These are phyloP conservation scores for Coracopsis vasa DNA, from an alignment of 2,113 vertebrate genomes.

Conservation along the genomic window DNA sequence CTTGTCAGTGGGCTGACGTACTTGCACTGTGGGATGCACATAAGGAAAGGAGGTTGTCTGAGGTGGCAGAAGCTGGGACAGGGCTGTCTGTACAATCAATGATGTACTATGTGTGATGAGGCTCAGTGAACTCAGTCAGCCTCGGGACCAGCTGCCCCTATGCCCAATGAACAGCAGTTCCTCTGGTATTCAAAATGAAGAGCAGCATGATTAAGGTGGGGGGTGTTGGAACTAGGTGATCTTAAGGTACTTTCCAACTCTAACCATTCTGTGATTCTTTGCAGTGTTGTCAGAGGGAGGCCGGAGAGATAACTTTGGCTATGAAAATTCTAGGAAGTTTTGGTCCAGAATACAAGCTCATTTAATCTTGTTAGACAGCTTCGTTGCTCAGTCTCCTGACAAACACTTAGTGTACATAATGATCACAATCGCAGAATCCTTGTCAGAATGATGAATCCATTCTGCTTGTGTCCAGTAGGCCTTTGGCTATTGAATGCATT, in stretches of 20 bases:
- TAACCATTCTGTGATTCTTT: background rate
- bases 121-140: rapidly evolving
- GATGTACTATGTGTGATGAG: rapidly evolving
- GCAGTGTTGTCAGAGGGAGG: background rate
- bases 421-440: background rate
- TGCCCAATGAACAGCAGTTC: background rate
- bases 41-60: background rate
- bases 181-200: background rate
- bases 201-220: background rate
- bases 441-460: background rate
- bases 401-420: background rate
- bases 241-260: background rate
- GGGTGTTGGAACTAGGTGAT: background rate
- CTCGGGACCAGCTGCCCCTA: background rate
- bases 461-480: background rate
- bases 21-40: too few relatives aligned
- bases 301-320: background rate
- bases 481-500: background rate
- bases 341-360: background rate
- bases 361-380: background rate
- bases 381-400: background rate
- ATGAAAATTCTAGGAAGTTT: background rate
- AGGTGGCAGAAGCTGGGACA: background rate
- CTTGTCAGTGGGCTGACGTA: background rate
- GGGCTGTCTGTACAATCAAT: background rate